phyloP scores from a whole-genome alignment of 2,797 vertebrate species.

The Thamnophis elegans region DNA sequence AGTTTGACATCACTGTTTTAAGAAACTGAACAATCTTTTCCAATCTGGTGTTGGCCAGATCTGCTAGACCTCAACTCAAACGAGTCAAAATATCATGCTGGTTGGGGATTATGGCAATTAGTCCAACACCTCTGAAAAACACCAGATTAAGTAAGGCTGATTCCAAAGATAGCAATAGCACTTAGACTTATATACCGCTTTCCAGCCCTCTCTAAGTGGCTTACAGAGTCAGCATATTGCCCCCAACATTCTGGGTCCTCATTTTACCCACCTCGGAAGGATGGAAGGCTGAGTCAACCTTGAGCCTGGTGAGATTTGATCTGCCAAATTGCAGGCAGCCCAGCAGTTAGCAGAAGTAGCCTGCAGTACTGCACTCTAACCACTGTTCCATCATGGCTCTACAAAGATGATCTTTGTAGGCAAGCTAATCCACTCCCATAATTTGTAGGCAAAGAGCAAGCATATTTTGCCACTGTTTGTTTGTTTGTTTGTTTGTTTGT shows the following conservation, averaged over 20 bases:
- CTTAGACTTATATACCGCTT: no score
- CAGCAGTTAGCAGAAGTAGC: no score
- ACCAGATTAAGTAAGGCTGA: neutral
- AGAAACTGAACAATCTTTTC: neutral
- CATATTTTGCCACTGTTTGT: neutral
- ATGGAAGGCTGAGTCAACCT: no score
- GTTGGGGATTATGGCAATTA: neutral
- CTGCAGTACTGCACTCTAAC: no score
- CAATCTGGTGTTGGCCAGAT: neutral
- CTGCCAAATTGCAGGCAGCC: no score
- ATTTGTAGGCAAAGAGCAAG: neutral
- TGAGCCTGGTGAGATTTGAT: no score
- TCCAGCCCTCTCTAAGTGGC: no score
- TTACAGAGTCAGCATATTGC: no score
- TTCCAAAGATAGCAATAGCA: neutral
- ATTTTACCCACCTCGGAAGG: no score
- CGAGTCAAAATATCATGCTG: neutral
- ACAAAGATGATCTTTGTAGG: neutral
- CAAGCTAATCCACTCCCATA: neutral
- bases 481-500: neutral
- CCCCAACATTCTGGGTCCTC: no score
- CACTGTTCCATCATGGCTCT: no score
- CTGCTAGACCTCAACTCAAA: neutral
- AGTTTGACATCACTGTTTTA: neutral
- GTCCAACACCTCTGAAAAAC: neutral